Base-by-base conservation (phyloP, 2,797 vertebrate genomes). In the Antennarius maculatus region DNA sequence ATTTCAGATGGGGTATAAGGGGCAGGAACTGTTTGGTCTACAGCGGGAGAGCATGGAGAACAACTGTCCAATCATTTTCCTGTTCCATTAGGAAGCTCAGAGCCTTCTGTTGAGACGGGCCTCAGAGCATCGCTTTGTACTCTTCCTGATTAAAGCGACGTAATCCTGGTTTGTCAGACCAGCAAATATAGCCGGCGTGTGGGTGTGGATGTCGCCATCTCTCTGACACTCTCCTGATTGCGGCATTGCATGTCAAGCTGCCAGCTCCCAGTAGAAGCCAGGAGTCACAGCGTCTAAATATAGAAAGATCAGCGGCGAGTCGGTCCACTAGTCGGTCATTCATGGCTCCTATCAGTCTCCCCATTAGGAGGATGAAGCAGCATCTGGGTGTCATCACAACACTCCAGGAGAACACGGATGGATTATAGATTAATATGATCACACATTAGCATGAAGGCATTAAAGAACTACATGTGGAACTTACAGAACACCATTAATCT, bases 181-280 rank as follows among this genome's bases (percentile, higher is more conserved):
- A 63, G 51, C 23, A 74, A 83, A 87, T 80, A 79, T 66, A 79
- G 56, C 71, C 43, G 46, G 54, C 57, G 76, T 65, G 82, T 81
- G 82, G 66, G 74, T 58, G 83, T 78, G 63, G 54, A 65, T 56
- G 66, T 49, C 15, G 12, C 77, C 51, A 41, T 50, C 73, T 63
- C 72, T 83, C 76, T 86, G 74, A 88, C 78, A 86, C 80, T 85
- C 67, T 85, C 61, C 73, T 82, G 74, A 85, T 72, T 63, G 78
- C 73, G 42, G 70, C 89, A 91, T 93, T 91, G 92, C 69, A 86
- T 11, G 45, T 62, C 74, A 79, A 78, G 79, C 74, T 82, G 78
- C 71, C 76, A 84, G 77, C 62, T 71, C 66, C 68, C 80, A 86
- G 85, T 83, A 90, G 74, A 67, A 45, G 66, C 51, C 58, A n/a